A percentile compares a stretch with the other conserved stretches of the same genome.
These are phyloP conservation scores for Octomys mimax DNA, from an alignment of 2,797 vertebrate species.

Conservation along the genomic window DNA sequence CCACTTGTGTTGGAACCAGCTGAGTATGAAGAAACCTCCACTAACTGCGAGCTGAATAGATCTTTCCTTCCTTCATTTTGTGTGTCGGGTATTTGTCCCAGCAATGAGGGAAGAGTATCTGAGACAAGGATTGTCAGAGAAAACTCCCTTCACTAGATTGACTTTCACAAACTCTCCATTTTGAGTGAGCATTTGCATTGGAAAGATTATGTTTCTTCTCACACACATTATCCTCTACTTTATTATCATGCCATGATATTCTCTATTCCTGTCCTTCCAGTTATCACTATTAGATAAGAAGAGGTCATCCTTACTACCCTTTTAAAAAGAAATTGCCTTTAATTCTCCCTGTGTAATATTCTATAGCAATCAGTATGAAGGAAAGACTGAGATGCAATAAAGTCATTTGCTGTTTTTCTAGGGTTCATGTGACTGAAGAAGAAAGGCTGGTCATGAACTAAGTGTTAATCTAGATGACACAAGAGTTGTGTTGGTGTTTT, in stretches of 20 bases:
- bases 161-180: neutral
- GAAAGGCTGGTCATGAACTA: neutral
- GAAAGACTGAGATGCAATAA: neutral
- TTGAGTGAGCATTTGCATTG: neutral
- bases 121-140: neutral
- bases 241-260: neutral
- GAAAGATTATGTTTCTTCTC: neutral
- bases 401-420: conserved; percentile 32
- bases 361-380: neutral
- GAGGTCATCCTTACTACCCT: neutral
- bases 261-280: neutral
- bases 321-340: neutral
- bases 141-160: neutral
- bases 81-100: no score
- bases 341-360: neutral
- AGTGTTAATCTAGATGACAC: neutral
- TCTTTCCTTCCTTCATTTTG: no score
- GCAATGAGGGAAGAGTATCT: no score
- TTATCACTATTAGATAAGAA: neutral
- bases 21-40: no score
- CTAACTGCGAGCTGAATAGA: no score
- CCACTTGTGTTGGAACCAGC: no score
- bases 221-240: neutral
- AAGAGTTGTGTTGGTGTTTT: neutral
- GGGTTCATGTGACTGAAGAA: neutral